phyloP scores from a whole-genome alignment of 35 echinoderm and acorn worm genomes.

The Amphiura filiformis region DNA sequence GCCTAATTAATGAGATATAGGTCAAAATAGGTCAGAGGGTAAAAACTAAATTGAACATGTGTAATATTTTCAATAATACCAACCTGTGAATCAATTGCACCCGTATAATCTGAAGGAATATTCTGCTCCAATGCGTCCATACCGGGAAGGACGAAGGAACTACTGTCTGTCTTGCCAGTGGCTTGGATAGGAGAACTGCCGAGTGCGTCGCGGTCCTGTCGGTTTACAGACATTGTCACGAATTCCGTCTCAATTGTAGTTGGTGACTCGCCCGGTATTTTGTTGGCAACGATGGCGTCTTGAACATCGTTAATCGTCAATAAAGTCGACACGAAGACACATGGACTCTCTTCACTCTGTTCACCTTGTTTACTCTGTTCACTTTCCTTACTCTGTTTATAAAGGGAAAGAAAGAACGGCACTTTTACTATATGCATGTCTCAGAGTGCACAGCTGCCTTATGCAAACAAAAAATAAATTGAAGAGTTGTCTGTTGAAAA shows the following conservation, averaged over 20 bases:
- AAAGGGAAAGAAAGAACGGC: no score
- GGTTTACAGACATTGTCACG: slow-evolving; percentile 41
- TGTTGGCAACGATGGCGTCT: slow-evolving; percentile 60
- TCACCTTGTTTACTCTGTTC: no score
- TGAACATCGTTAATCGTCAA: slow-evolving; percentile 51
- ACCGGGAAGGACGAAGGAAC: slow-evolving; percentile 36
- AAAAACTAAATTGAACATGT: background rate
- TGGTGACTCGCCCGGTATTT: slow-evolving; percentile 65
- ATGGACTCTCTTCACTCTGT: slow-evolving; percentile 35
- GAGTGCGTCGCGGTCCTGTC: slow-evolving; percentile 29
- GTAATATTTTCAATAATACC: background rate
- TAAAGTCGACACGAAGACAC: slow-evolving; percentile 26
- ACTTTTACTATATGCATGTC: no score
- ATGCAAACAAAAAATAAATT: no score
- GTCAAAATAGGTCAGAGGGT: no score
- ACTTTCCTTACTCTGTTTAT: no score
- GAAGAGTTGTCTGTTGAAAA: no score
- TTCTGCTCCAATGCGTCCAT: background rate
- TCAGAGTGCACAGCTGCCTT: no score
- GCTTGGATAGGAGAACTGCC: background rate
- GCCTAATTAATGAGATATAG: no score
- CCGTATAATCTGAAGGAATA: slow-evolving; percentile 17
- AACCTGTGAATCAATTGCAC: slow-evolving; percentile 47
- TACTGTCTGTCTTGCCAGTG: background rate
- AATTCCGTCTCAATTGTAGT: slow-evolving; percentile 38